Evolutionary conservation across 1,140 invertebrate species (phyloP), one percentile per base, ranked within the genome.

Genomic region (Penaeus indicus): DNA sequence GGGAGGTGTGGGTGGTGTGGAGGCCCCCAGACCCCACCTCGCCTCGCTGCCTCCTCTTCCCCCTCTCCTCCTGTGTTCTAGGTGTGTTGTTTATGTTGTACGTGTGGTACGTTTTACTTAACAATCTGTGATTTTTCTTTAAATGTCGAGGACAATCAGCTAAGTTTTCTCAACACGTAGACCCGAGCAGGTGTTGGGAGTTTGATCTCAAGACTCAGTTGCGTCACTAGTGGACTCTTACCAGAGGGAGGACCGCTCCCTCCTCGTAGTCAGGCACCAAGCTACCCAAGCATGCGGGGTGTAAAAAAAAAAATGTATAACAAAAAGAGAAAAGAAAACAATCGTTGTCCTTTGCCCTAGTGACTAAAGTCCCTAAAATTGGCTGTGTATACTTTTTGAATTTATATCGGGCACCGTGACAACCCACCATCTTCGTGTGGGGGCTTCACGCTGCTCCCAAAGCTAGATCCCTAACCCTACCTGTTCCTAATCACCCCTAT

Each of bases 41-140:
- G 18, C 72, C n/a, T 38, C 25, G 18, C 72, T 25, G 27, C 72
- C 72, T 75, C 72, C 84, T 22, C 54, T 25, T 21, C n/a, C 47
- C 84, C 25, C 38, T 22, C 69, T 60, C 27, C 47, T 60, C 63
- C 75, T 78, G 67, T n/a, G 38, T 27, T 69, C n/a, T 83, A 54
- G 61, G 32, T 63, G 47, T 63, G 61, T 27, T 27, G 27, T 88
- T 82, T 87, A 61, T 87, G 78, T 82, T 87, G 85, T 88, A 22
- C 60, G 86, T 88, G 86, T 82, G 64, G 19, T 19, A n/a, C 32
- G 47, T 27, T 88, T 84, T 88, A 88, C 87, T 84, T 88, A 88
- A 88, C 61, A 75, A 84, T 88, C 87, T 88, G 87, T 88, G 87
- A 88, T 88, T 88, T 77, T 84, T 79, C 72, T 83, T 88, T 84